Base-by-base conservation (phyloP, 2,797 vertebrate genomes). In the Argya squamiceps region DNA sequence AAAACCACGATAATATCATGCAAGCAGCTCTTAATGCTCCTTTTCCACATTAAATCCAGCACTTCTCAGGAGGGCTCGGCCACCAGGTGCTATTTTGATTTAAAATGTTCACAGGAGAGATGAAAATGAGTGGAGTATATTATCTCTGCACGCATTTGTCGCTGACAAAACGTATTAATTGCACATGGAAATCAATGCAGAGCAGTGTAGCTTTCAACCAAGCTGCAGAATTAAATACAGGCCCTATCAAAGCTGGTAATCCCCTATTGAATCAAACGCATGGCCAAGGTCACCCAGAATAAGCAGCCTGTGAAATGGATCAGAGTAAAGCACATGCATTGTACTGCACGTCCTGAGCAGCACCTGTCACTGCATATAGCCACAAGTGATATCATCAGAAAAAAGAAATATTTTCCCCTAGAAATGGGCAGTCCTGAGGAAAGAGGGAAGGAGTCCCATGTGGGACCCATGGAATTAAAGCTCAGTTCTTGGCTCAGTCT, bases 181-280 rank as follows among this genome's bases (percentile, higher is more conserved):
- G 91, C 84, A 59, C 89, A 63, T 93, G 69, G 91, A 97, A 97
- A 97, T 96, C 94, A 92, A 92, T 88, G 88, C 93, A 88, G 86
- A 92, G 64, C 87, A 79, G 64, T 22, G 58, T 9, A 74, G 85
- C 59, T 93, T 95, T 96, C 75, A 85, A 41, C n/a, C n/a, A 36
- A 85, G 67, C 52, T 22, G 10, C 46, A 68, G 69, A 87, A 94
- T 95, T 94, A 93, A 92, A 93, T 24, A 59, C 67, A 79, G 60
- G 47, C 34, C 37, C 93, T 78, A 95, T 93, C 75, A 85, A 92
- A 96, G 89, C 94, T 91, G 85, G 80, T 89, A 93, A 96, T 95
- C 88, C 73, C 49, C 89, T 24, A 43, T 9, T 65, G 93, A 76
- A 92, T 94, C 92, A 65, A 76, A 46, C 36, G 23, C 75, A 37